Conservation (phyloP, 2,113 vertebrate species). For the Gnathonemus echidnorhynchus region DNA sequence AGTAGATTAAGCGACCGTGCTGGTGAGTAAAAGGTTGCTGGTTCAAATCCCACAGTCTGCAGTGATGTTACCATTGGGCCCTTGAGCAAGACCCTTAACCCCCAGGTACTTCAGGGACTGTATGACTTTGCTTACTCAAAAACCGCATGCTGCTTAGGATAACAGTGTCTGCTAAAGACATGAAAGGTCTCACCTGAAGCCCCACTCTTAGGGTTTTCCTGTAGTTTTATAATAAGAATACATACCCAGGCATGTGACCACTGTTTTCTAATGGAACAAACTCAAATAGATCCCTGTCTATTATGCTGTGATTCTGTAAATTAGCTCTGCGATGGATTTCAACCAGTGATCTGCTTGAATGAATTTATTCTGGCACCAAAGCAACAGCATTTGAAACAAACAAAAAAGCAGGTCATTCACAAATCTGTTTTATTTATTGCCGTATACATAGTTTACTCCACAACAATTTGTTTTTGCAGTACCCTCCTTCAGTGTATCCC, state of each 20-base stretch:
- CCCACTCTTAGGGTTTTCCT: not conserved
- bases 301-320: not conserved
- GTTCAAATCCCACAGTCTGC: not conserved
- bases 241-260: not conserved
- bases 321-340: not conserved
- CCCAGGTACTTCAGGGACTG: not conserved
- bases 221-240: not conserved
- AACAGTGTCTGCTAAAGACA: not conserved
- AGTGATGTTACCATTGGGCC: not conserved
- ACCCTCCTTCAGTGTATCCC: not conserved
- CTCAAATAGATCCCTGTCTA: not conserved
- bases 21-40: not conserved
- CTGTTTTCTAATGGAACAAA: not conserved
- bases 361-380: not conserved
- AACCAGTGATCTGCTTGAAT: not conserved
- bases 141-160: not conserved
- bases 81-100: not conserved
- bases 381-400: not conserved
- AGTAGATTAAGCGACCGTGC: not conserved
- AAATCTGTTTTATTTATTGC: conserved; percentile 14
- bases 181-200: not conserved
- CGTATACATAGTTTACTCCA: not conserved
- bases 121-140: not conserved
- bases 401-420: not conserved
- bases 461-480: not conserved